Evolutionary conservation across 2,888 invertebrate genomes (phyloP).

Genomic region (Brachypalpus laphriformis): DNA sequence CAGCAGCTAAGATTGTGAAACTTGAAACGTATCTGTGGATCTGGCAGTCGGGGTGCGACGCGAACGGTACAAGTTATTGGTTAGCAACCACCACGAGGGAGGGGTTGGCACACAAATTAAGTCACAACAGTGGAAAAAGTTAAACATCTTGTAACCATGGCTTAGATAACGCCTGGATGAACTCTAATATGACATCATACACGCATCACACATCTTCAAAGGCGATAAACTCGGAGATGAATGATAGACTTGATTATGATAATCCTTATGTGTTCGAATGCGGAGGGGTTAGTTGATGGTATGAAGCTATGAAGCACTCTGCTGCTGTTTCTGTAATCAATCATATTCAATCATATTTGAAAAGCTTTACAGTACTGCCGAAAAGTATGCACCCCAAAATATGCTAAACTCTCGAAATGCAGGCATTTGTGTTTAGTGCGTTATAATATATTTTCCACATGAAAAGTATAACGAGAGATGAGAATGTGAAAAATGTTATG

Average conservation of each 20-base stretch:
- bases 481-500: too few species aligned
- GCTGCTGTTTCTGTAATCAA: neutral
- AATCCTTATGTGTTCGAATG: neutral
- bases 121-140: slow-evolving; percentile 18
- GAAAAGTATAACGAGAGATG: too few species aligned
- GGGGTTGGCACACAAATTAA: slow-evolving; percentile 35
- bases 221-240: slow-evolving; percentile 4
- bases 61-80: slow-evolving; percentile 40
- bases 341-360: neutral
- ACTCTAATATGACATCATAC: slow-evolving; percentile 13
- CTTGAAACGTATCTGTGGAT: slow-evolving; percentile 33
- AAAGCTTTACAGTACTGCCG: neutral
- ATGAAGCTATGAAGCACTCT: neutral
- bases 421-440: too few species aligned
- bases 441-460: too few species aligned
- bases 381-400: neutral
- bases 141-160: slow-evolving; percentile 35
- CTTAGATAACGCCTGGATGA: slow-evolving; percentile 23
- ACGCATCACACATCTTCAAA: slow-evolving; percentile 12
- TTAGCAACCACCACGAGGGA: slow-evolving; percentile 37
- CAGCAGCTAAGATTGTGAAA: slow-evolving; percentile 39
- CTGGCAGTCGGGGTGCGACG: neutral
- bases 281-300: neutral
- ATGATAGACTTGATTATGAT: slow-evolving; percentile 17
- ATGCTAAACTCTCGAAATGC: too few species aligned